A percentile compares a stretch with the other conserved stretches of the same genome.
Evolutionary conservation across 2,888 invertebrate species (phyloP).

Genomic region (Habroteleia sp.): DNA sequence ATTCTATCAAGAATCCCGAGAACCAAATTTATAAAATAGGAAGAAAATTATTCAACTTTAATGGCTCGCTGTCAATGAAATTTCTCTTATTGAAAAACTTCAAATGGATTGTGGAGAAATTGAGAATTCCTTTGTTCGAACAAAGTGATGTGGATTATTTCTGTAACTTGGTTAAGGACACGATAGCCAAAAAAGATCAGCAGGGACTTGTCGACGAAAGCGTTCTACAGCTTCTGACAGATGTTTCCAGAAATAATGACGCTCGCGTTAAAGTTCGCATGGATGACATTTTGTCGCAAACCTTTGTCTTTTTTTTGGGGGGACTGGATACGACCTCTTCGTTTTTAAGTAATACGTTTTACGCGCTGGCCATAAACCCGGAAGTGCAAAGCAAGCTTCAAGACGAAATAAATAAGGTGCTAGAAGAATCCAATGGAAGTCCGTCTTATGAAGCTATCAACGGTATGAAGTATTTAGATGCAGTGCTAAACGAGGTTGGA

Average conservation of each 20-base stretch:
- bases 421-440: conserved; percentile 72
- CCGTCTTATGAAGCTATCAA: conserved; percentile 80
- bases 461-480: conserved; percentile 83
- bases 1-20: conserved; percentile 71
- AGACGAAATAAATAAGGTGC: conserved; percentile 71
- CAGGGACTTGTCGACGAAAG: conserved; percentile 80
- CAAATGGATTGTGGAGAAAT: conserved; percentile 23
- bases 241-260: conserved; percentile 70
- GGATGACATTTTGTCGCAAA: conserved; percentile 80
- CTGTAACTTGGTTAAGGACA: not conserved
- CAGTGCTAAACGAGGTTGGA: conserved; percentile 79
- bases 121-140: conserved; percentile 53
- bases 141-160: not conserved
- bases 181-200: conserved; percentile 64
- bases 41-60: conserved; percentile 52
- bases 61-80: conserved; percentile 5
- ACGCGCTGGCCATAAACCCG: conserved; percentile 75
- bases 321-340: conserved; percentile 73
- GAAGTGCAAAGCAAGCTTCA: conserved; percentile 80
- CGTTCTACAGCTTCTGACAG: conserved; percentile 83
- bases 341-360: conserved; percentile 67
- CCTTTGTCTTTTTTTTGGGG: conserved; percentile 74
- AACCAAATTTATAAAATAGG: conserved; percentile 72
- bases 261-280: conserved; percentile 66
- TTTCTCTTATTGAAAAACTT: conserved; percentile 43